These are phyloP conservation scores for Hypolimnas misippus DNA, from an alignment of 2,888 invertebrate genomes.

Conservation along the genomic window DNA sequence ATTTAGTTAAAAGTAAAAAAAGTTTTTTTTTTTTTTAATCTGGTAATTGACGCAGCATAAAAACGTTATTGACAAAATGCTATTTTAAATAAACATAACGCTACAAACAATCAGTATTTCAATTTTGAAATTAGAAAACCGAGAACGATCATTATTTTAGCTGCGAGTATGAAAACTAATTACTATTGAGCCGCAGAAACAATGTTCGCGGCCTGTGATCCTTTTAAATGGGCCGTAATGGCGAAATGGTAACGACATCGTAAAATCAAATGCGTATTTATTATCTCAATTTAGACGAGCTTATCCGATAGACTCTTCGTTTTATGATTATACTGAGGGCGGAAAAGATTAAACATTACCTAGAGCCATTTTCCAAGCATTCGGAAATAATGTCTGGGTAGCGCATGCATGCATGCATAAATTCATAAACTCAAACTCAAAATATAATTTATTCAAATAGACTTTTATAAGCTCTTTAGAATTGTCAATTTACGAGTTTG, in stretches of 20 bases:
- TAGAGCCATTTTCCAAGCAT: background rate
- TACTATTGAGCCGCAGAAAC: conserved; percentile 6
- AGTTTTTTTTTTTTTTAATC: no score
- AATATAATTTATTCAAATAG: no score
- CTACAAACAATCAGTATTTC: background rate
- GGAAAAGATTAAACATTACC: background rate
- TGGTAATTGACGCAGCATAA: no score
- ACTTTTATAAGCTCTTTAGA: no score
- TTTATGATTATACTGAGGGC: background rate
- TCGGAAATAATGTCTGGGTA: no score
- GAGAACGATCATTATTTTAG: background rate
- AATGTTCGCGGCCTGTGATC: conserved; percentile 7
- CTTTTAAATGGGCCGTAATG: conserved; percentile 6
- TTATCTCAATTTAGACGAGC: conserved; percentile 28
- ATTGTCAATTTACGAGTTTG: no score
- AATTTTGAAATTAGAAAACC: background rate
- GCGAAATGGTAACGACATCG: conserved; percentile 20
- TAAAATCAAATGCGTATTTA: conserved; percentile 34
- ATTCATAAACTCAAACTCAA: no score
- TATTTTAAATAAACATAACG: background rate
- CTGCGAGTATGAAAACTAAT: background rate
- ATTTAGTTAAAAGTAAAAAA: no score
- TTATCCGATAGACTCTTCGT: conserved; percentile 24
- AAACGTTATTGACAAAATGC: background rate
- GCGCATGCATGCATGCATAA: no score